Evolutionary conservation across 2,113 vertebrate genomes (phyloP), one percentile per base, ranked within the genome.

Genomic region (Thamnophis sirtalis): DNA sequence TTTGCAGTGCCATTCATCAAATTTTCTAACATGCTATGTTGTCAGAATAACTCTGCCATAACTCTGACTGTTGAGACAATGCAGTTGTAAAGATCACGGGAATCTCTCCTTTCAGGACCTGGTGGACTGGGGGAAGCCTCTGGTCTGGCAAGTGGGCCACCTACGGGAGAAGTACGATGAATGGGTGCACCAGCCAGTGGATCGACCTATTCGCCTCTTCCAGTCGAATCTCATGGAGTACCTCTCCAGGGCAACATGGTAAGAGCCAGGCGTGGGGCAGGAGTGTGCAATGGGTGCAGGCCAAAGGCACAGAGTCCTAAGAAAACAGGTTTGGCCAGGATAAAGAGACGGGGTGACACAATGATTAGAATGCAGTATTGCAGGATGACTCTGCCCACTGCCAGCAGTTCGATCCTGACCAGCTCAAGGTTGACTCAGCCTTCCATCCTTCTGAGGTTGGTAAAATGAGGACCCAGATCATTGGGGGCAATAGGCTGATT

Each of bases 131-230:
- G 91, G 84, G 92, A 99, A 99, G 95, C 99, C 99, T 3, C 95
- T 99, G 89, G 98, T 99, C 4, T 99, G 99, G 99, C 99, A 99
- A 96, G 99, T 99, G 58, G 99, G 99, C 85, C 95, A 98, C 96
- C 95, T 99, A 15, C 97, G 98, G 33, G 99, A 99, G 96, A 99
- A 99, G 90, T 99, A 99, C 0, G 98, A 99, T 0, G 98, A 98
- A 0, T 99, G 99, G 99, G 99, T 99, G 73, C 99, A 99, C 94
- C 99, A 99, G 94, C 99, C 99, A 0, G 99, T 99, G 60, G 97
- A 98, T 95, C 97, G 98, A 84, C 99, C 99, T 7, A 99, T 99
- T 95, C 98, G 99, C 93, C 98, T 99, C 92, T 99, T 99, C 95
- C 97, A 98, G 54, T 99, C 98, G 0, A 97, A 99, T 87, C 84